Conservation (phyloP, 2,113 vertebrate genomes). For the Amblyopsis rosae region DNA sequence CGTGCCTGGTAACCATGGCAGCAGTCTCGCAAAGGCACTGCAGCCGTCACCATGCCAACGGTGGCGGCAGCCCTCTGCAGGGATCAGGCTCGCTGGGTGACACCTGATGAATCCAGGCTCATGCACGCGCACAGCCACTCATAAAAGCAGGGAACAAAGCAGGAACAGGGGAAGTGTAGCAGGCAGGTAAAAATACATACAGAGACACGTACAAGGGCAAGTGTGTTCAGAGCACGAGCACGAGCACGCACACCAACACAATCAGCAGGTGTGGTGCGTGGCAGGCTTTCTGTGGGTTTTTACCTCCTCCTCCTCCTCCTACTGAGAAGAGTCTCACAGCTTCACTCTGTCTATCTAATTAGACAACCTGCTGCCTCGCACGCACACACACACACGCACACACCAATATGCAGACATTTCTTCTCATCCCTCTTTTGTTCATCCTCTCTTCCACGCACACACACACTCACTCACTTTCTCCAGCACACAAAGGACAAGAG, state of each 20-base stretch:
- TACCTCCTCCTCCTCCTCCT: conserved; percentile 50
- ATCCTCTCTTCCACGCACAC: conserved; percentile 10
- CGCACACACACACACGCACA: conserved; percentile 26
- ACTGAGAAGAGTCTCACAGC: conserved; percentile 39
- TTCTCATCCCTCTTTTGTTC: not conserved
- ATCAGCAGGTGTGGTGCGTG: conserved; percentile 46
- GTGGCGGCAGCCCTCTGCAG: conserved; percentile 62
- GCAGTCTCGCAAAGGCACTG: conserved; percentile 66
- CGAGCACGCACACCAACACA: conserved; percentile 3
- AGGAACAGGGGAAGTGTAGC: not conserved
- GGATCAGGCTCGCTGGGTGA: conserved; percentile 63
- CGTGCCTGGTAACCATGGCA: conserved; percentile 77
- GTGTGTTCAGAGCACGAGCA: not conserved
- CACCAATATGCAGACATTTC: conserved; percentile 12
- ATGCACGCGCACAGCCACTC: conserved; percentile 5
- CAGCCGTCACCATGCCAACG: conserved; percentile 78
- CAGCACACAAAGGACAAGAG: conserved; percentile 42
- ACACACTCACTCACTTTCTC: conserved; percentile 25
- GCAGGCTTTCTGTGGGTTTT: conserved; percentile 48
- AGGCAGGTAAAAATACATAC: not conserved
- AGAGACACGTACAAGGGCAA: not conserved
- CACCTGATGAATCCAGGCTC: conserved; percentile 64
- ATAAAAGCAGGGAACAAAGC: not conserved
- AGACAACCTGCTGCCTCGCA: conserved; percentile 42
- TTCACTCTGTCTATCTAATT: conserved; percentile 57